A percentile compares a stretch with the other conserved stretches of the same genome.
These are phyloP conservation scores for Carassius carassius DNA, from an alignment of 2,113 vertebrate genomes.

Conservation along the genomic window DNA sequence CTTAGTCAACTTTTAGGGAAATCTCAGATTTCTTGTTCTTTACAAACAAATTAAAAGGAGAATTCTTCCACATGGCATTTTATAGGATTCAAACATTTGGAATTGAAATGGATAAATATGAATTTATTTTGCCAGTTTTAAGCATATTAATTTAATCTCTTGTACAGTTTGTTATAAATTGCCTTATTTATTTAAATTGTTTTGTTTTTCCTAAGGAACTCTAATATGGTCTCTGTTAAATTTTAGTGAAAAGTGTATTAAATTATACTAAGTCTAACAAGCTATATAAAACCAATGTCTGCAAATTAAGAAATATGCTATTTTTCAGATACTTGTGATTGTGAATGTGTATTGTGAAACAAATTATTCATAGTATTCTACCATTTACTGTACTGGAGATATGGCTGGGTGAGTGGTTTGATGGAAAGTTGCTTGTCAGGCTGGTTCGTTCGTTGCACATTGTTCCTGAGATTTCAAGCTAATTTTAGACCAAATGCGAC, in stretches of 20 bases:
- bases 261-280: background rate
- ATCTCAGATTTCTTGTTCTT: background rate
- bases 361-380: conserved; percentile 56
- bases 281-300: background rate
- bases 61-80: background rate
- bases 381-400: conserved; percentile 13
- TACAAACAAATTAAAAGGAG: background rate
- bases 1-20: background rate
- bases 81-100: background rate
- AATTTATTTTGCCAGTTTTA: background rate
- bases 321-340: background rate
- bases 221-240: background rate
- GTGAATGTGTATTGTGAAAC: conserved; percentile 23
- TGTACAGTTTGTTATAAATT: background rate
- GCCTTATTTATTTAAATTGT: background rate
- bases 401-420: background rate
- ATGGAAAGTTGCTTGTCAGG: conserved; percentile 1
- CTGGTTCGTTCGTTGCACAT: conserved; percentile 29
- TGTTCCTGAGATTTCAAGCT: conserved; percentile 30
- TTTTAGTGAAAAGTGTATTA: background rate
- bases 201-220: too few relatives aligned
- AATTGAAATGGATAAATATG: background rate
- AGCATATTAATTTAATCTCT: background rate
- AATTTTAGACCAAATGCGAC: conserved; percentile 32
- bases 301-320: background rate